Percentiles rank a stretch among this genome's conserved stretches.
These are phyloP conservation scores for Microctenopoma stevenorrisi DNA, from an alignment of 2,797 vertebrate species.

Conservation along the genomic window DNA sequence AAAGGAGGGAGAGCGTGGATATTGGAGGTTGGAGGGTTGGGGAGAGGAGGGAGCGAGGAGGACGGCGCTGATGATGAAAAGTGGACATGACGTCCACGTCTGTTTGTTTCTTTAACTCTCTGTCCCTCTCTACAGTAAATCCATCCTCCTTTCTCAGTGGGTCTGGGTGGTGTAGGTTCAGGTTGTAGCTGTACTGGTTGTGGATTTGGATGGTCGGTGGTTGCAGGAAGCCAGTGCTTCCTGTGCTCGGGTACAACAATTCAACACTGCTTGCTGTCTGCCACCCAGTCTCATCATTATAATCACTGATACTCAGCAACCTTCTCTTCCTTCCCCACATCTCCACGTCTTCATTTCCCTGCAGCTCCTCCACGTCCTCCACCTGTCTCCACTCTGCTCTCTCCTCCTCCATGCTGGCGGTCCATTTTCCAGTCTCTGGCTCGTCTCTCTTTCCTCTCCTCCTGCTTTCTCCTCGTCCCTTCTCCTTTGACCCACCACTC, in stretches of 20 bases:
- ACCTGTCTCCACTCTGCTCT: conserved; percentile 3
- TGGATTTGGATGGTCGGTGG: conserved; percentile 26
- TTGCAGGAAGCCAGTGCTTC: conserved; percentile 1
- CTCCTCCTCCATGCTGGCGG: conserved; percentile 27
- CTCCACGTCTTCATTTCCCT: conserved; percentile 52
- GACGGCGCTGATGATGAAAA: conserved; percentile 61
- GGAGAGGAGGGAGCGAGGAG: conserved; percentile 76
- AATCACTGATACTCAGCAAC: conserved; percentile 74
- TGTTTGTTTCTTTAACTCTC: conserved; percentile 23
- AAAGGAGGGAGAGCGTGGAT: conserved; percentile 83
- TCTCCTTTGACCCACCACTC: conserved; percentile 62
- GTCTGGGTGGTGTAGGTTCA: conserved; percentile 49
- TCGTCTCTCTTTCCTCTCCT: conserved; percentile 76
- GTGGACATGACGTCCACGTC: conserved; percentile 31
- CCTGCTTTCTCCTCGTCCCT: conserved; percentile 68
- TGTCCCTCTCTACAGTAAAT: conserved; percentile 32
- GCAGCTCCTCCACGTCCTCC: conserved; percentile 52
- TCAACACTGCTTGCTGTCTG: conserved; percentile 24
- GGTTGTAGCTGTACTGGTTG: conserved; percentile 73
- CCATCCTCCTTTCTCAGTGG: conserved; percentile 57
- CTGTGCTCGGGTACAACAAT: conserved; percentile 30
- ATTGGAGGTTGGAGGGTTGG: conserved; percentile 77
- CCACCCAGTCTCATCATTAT: conserved; percentile 47
- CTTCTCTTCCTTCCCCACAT: conserved; percentile 73
- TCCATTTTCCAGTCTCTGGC: conserved; percentile 47